Percentiles rank a stretch among this genome's conserved stretches.
These are phyloP conservation scores for Pseudomyrmex gracilis DNA, from an alignment of 1,140 invertebrate species.

Conservation along the genomic window DNA sequence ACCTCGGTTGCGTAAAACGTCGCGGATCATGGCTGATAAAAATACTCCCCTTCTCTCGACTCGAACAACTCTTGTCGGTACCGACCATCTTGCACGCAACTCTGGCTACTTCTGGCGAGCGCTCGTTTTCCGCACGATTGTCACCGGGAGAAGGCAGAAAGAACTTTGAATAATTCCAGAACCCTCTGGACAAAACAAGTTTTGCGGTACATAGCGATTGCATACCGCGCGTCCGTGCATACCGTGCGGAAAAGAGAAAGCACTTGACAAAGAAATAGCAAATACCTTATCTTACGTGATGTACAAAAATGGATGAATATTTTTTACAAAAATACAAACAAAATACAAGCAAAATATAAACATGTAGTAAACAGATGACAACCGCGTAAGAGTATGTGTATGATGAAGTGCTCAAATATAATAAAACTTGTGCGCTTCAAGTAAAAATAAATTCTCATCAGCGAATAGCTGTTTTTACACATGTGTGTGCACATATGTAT, in stretches of 20 bases:
- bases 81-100: neutral
- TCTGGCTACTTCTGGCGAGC: slow-evolving; percentile 5
- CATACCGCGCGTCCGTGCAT: neutral
- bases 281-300: too few relatives aligned
- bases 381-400: neutral
- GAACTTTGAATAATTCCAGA: slow-evolving; percentile 70
- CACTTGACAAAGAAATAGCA: too few relatives aligned
- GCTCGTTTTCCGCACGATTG: slow-evolving; percentile 6
- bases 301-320: too few relatives aligned
- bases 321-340: too few relatives aligned
- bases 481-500: too few relatives aligned
- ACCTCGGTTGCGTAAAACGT: slow-evolving; percentile 29
- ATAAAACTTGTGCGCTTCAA: neutral
- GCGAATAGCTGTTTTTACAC: neutral
- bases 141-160: slow-evolving; percentile 28
- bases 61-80: neutral
- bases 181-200: slow-evolving; percentile 8
- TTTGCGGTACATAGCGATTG: neutral
- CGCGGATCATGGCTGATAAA: slow-evolving; percentile 63
- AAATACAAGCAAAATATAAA: too few relatives aligned
- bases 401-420: neutral
- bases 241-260: neutral
- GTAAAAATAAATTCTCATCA: neutral
- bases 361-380: neutral
- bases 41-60: slow-evolving; percentile 5